Evolutionary conservation across 2,113 vertebrate species (phyloP).

Genomic region (Anarhynchus alexandrinus): DNA sequence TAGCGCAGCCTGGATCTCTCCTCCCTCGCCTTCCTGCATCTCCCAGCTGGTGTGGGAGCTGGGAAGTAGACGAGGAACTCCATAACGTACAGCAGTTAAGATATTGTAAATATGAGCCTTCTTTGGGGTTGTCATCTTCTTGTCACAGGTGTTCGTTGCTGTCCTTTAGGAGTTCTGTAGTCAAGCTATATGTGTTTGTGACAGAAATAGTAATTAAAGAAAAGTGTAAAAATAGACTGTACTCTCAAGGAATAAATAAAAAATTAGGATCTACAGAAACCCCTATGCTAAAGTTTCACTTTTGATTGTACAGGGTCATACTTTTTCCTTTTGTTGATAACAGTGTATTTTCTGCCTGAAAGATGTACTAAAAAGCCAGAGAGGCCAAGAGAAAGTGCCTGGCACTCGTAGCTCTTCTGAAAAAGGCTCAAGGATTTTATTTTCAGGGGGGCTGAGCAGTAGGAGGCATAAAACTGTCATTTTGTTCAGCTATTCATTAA

Average conservation of each 20-base stretch:
- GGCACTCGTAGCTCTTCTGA: neutral
- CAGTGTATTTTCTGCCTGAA: neutral
- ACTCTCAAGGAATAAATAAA: neutral
- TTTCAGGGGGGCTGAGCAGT: neutral
- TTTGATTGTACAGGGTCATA: neutral
- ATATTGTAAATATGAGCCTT: accelerated
- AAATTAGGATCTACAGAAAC: neutral
- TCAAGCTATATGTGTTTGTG: neutral
- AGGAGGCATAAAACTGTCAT: neutral
- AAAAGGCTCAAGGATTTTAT: neutral
- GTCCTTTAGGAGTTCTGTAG: neutral
- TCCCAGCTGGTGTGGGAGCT: accelerated
- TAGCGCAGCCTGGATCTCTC: neutral
- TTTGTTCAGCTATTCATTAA: neutral
- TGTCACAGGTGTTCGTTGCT: neutral
- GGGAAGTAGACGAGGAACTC: accelerated
- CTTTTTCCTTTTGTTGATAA: neutral
- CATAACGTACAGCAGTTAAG: neutral
- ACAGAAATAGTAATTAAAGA: neutral
- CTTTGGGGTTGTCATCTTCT: neutral
- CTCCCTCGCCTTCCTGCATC: accelerated
- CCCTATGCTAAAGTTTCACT: neutral
- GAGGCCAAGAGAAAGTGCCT: neutral
- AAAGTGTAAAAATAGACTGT: neutral
- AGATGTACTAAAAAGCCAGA: neutral